Percentiles rank a stretch among this genome's conserved stretches.
Conservation (phyloP, 2,113 vertebrate species). For the Promerops cafer region DNA sequence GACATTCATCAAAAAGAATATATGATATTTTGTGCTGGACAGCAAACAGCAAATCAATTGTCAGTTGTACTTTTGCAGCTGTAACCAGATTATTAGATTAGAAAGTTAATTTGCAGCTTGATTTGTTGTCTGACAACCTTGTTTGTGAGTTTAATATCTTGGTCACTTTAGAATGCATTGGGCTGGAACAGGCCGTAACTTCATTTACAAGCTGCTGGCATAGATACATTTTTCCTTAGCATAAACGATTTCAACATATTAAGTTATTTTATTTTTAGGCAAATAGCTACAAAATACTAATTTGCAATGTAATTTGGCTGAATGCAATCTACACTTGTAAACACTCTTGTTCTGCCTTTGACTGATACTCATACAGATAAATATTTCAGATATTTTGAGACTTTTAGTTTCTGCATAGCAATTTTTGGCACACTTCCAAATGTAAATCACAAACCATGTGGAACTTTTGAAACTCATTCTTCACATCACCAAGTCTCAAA, state of each 20-base stretch:
- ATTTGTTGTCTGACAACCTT: constrained; percentile 49
- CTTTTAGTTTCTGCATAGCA: background rate
- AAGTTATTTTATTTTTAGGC: constrained; percentile 26
- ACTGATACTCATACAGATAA: background rate
- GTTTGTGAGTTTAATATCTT: constrained; percentile 33
- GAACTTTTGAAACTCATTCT: background rate
- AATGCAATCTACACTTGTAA: background rate
- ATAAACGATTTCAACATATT: background rate
- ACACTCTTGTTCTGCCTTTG: constrained; percentile 11
- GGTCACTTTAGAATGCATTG: constrained; percentile 24
- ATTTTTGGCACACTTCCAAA: background rate
- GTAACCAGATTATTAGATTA: constrained; percentile 30
- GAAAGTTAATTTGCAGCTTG: constrained; percentile 37
- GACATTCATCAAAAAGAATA: constrained; percentile 1
- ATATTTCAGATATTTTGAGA: background rate
- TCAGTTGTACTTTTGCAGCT: background rate
- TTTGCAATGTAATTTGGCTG: constrained; percentile 29
- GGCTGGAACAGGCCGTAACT: constrained; percentile 12
- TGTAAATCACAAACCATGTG: background rate
- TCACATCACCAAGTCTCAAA: background rate
- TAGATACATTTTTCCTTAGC: background rate
- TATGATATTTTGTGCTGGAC: background rate
- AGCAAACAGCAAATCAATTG: constrained; percentile 16
- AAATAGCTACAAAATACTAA: constrained; percentile 35
- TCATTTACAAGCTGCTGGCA: background rate